Evolutionary conservation across 1,140 invertebrate genomes (phyloP), one percentile per base, ranked within the genome.

Genomic region (Drosophila varians): DNA sequence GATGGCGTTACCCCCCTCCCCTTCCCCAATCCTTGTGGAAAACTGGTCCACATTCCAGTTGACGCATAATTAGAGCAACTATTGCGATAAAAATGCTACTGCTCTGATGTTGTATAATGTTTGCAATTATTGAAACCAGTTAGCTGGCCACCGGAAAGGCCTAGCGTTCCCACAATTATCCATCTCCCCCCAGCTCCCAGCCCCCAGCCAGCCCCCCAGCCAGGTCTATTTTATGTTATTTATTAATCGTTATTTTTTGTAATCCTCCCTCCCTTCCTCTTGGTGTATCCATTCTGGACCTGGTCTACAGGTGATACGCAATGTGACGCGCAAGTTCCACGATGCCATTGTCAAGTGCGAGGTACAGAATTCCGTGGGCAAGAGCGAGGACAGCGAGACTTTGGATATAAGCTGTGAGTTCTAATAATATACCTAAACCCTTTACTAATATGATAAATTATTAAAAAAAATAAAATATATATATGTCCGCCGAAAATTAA

Each of bases 271-370:
- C 23, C 26, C 19, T 28, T 21, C 19, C 38, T 23, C 23, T 16
- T 8, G 14, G 3, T 18, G 12, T 14, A 14, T 38, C 12, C 9
- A 38, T 38, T 14, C 7, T 34, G n/a, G n/a, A 34, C 31, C 31
- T 38, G 36, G 11, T 2, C 4, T 34, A 18, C 18, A 92, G 91
- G 91, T 93, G 48, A 93, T 97, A 58, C 92, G 93, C 48, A 94
- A 94, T 79, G 94, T 96, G 26, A 94, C 94, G 7, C 92, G 95
- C 46, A 93, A 94, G 36, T 92, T 94, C 75, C 95, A 97, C 90
- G 94, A 95, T 68, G 94, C 95, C 16, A 95, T 94, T 64, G 94
- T 97, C 69, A 95, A 95, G 77, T 97, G 96, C 91, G 95, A 96
- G 91, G 96, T 95, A 5, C 93, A 94, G 78, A 97, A 97, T 90